These are phyloP conservation scores for Vollenhovia emeryi DNA, from an alignment of 1,140 invertebrate genomes.

Conservation along the genomic window DNA sequence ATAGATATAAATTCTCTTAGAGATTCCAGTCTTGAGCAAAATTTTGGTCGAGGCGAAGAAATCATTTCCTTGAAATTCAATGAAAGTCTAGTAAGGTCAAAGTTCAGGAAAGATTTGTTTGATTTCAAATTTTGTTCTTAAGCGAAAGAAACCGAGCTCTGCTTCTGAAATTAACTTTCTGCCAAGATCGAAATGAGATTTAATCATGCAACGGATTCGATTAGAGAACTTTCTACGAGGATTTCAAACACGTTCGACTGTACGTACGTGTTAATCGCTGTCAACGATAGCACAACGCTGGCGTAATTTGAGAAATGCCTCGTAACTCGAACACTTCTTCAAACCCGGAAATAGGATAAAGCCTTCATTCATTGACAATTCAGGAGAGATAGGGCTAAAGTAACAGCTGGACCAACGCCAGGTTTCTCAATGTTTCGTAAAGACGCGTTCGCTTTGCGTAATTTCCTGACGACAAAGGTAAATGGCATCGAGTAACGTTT, in stretches of 20 bases:
- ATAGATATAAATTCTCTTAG: too few relatives aligned
- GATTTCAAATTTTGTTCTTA: neutral
- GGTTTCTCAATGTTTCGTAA: neutral
- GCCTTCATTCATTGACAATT: slow-evolving; percentile 47
- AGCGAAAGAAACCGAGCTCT: neutral
- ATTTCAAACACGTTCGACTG: neutral
- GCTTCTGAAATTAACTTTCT: neutral
- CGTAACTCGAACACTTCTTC: slow-evolving; percentile 24
- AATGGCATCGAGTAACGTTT: neutral
- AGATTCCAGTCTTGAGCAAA: too few relatives aligned
- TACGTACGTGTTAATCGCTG: slow-evolving; percentile 16
- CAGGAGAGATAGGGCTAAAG: slow-evolving; percentile 24
- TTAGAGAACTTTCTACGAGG: neutral
- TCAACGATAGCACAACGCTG: slow-evolving; percentile 7
- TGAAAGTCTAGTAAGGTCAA: too few relatives aligned
- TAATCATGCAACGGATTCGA: neutral
- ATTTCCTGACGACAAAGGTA: slow-evolving; percentile 6
- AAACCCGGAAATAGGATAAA: slow-evolving; percentile 58
- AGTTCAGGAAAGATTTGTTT: too few relatives aligned
- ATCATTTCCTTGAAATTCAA: too few relatives aligned
- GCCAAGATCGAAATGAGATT: neutral
- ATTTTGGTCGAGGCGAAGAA: too few relatives aligned
- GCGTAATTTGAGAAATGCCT: slow-evolving; percentile 43
- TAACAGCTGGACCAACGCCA: slow-evolving; percentile 62
- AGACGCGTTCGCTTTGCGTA: slow-evolving; percentile 15